Evolutionary conservation across 2,888 invertebrate genomes (phyloP), one percentile per base, ranked within the genome.

Genomic region (Protonemura montana): DNA sequence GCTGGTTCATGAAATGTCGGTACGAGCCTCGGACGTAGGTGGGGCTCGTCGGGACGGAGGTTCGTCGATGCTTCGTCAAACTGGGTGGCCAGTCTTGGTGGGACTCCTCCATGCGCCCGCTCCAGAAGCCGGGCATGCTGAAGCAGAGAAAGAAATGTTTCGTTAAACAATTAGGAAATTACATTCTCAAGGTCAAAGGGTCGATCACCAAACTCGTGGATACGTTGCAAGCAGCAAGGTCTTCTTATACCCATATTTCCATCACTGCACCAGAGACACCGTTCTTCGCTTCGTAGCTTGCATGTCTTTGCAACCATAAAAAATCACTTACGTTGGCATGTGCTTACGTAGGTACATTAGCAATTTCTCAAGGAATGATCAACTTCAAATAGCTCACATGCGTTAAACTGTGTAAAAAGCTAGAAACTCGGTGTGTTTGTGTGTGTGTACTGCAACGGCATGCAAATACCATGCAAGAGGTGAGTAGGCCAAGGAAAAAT

Each of bases 1-100:
- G 87, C 25, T 87, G 86, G 86, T 88, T 88, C 86, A 88, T 87
- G 86, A 87, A 88, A 35, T 87, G 87, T 29, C 88, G 87, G 87
- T 88, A 88, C 30, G 88, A 87, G 27, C 88, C 88, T 28, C 87
- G 76, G 7, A 82, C 84, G 81, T 86, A 87, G 21, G 85, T 27
- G 41, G 30, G 26, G 41, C 25, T 13, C 25, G 82, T 3, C 27
- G 84, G 84, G 28, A 13, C 84, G 5, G 84, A 84, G 2, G 59
- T 42, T 1, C 84, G 84, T 27, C 84, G 42, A 59, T 84, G 59
- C 76, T 84, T 84, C 25, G 28, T 28, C 29, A 76, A 3, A 59
- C 16, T 10, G 59, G 59, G 16, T 1, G 59, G 59, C 59, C 27
- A 27, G 76, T 21, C 21, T 7, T 27, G n/a, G 59, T n/a, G 27